Conservation (phyloP, 2,888 invertebrate species). For the Hydrotaea diabolus region DNA sequence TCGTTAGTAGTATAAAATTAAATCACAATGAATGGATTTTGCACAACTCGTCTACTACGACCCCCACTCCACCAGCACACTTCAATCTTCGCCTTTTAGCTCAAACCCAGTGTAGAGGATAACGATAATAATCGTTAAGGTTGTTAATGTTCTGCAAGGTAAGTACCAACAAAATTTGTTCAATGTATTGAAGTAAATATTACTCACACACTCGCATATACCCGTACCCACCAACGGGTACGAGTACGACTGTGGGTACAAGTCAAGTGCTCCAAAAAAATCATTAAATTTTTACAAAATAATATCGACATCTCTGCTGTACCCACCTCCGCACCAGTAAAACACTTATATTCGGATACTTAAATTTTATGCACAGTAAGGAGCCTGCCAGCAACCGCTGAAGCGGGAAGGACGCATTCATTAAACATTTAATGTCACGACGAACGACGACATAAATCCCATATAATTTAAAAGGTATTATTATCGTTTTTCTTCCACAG, state of each 20-base stretch:
- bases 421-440: slow-evolving; percentile 9
- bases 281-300: not conserved
- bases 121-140: slow-evolving; percentile 24
- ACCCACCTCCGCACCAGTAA: not conserved
- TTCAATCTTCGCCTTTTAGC: too few species aligned
- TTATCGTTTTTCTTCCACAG: not conserved
- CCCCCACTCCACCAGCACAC: not conserved
- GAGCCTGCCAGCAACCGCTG: not conserved
- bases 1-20: not conserved
- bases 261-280: not conserved
- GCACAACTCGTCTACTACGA: not conserved
- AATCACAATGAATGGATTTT: not conserved
- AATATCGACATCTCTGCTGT: not conserved
- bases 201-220: not conserved
- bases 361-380: not conserved
- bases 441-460: slow-evolving; percentile 3
- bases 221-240: too few species aligned
- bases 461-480: slow-evolving; percentile 6
- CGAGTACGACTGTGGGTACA: too few species aligned
- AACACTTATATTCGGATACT: not conserved
- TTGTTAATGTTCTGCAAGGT: slow-evolving; percentile 22
- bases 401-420: not conserved
- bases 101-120: not conserved
- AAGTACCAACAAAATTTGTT: not conserved
- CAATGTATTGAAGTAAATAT: not conserved